These are phyloP conservation scores for Heteronetta atricapilla DNA, from an alignment of 2,113 vertebrate genomes.

Conservation along the genomic window DNA sequence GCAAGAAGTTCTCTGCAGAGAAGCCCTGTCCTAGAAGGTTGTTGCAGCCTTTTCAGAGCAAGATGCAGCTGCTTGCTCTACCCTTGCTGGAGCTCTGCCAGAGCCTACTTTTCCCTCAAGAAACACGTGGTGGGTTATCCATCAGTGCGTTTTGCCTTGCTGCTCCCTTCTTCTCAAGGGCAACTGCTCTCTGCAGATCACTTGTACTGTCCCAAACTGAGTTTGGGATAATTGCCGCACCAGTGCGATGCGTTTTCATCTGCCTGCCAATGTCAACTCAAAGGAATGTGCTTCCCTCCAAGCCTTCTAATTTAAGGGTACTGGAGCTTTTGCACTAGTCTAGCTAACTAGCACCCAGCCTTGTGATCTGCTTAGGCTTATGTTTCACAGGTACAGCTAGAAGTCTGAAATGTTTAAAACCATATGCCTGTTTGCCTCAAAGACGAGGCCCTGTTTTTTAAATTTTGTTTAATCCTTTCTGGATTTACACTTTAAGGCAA, in stretches of 20 bases:
- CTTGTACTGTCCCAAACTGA: conserved; percentile 62
- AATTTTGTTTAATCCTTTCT: conserved; percentile 48
- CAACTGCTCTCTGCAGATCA: conserved; percentile 75
- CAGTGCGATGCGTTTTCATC: conserved; percentile 58
- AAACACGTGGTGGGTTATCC: conserved; percentile 41
- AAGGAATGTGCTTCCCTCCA: conserved; percentile 65
- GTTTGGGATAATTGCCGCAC: conserved; percentile 65
- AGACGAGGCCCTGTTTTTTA: conserved; percentile 34
- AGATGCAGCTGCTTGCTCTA: conserved; percentile 47
- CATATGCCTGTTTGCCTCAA: conserved; percentile 45
- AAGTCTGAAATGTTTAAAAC: conserved; percentile 65
- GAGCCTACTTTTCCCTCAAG: conserved; percentile 56
- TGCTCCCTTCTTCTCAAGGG: conserved; percentile 70
- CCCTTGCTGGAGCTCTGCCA: conserved; percentile 66
- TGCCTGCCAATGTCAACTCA: conserved; percentile 74
- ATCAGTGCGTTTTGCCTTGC: not conserved
- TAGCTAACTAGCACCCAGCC: conserved; percentile 70
- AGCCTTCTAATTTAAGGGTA: conserved; percentile 67
- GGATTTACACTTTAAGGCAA: conserved; percentile 51
- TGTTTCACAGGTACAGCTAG: conserved; percentile 75
- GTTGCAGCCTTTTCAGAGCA: conserved; percentile 17
- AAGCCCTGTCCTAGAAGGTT: not conserved
- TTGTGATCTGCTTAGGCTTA: conserved; percentile 71
- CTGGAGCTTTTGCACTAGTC: conserved; percentile 56
- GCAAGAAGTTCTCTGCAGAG: not conserved